Evolutionary conservation across 2,113 vertebrate genomes (phyloP).

Genomic region (Eudyptes chrysolophus): DNA sequence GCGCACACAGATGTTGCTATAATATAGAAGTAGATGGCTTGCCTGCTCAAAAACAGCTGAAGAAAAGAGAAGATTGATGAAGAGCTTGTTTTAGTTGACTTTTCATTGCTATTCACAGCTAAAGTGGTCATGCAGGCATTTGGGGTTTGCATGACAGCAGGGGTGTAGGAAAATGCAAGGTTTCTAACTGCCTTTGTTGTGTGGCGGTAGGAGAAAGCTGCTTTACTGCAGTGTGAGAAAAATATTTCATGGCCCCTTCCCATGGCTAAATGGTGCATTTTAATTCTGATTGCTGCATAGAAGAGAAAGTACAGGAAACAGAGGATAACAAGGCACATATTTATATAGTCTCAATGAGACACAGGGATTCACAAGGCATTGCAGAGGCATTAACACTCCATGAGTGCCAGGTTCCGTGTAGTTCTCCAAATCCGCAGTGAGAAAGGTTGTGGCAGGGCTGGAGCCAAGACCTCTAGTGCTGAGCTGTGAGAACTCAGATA

Average conservation of each 20-base stretch:
- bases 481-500: background rate
- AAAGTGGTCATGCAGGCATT: background rate
- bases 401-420: background rate
- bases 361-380: background rate
- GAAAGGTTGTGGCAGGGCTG: background rate
- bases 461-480: too few relatives aligned
- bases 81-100: background rate
- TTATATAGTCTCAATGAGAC: rapidly evolving
- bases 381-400: background rate
- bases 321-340: rapidly evolving
- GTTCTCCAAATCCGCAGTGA: background rate
- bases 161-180: background rate
- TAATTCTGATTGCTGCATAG: background rate
- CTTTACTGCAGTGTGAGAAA: background rate
- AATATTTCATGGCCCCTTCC: rapidly evolving
- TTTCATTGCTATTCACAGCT: background rate
- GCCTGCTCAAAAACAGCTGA: background rate
- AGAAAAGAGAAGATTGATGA: background rate
- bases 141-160: background rate
- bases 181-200: background rate
- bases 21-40: background rate
- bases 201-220: background rate
- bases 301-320: background rate
- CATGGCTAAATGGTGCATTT: background rate
- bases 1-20: background rate